Percentiles rank a stretch among this genome's conserved stretches.
phyloP scores from a whole-genome alignment of 64 coral and sea anemone species.

The Pocillopora verrucosa region DNA sequence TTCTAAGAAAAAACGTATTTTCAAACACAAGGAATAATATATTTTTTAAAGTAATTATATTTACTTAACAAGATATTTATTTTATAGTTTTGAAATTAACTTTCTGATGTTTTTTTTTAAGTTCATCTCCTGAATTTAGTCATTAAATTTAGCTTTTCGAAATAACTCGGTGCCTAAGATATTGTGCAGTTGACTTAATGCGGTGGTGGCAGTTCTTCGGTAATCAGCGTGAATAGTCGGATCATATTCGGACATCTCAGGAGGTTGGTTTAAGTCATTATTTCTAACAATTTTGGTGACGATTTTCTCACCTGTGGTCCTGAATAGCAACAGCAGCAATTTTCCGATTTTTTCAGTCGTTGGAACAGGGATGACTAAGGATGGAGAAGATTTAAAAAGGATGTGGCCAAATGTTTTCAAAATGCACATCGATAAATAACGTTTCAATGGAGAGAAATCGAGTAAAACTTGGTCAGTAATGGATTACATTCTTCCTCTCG shows the following conservation, averaged over 20 bases:
- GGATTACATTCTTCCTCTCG: too few species aligned
- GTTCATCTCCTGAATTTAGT: background rate
- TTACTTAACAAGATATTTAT: constrained; percentile 15
- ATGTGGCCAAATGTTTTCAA: too few species aligned
- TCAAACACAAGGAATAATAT: background rate
- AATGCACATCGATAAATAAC: too few species aligned
- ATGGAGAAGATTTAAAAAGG: too few species aligned
- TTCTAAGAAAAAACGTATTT: background rate
- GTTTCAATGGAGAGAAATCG: too few species aligned
- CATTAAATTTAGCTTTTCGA: background rate
- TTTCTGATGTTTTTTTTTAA: background rate
- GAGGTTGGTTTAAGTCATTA: background rate
- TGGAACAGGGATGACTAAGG: too few species aligned
- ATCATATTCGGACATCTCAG: background rate
- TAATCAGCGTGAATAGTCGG: background rate
- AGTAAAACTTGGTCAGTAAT: too few species aligned
- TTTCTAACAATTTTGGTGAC: too few species aligned
- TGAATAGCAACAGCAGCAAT: too few species aligned
- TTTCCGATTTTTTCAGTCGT: too few species aligned
- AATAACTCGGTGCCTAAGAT: background rate
- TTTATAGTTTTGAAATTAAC: background rate
- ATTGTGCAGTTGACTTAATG: background rate
- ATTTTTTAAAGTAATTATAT: constrained; percentile 16
- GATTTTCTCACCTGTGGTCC: too few species aligned
- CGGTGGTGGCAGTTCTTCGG: background rate